These are phyloP conservation scores for Phortica okadai DNA, from an alignment of 2,888 invertebrate genomes.

Conservation along the genomic window DNA sequence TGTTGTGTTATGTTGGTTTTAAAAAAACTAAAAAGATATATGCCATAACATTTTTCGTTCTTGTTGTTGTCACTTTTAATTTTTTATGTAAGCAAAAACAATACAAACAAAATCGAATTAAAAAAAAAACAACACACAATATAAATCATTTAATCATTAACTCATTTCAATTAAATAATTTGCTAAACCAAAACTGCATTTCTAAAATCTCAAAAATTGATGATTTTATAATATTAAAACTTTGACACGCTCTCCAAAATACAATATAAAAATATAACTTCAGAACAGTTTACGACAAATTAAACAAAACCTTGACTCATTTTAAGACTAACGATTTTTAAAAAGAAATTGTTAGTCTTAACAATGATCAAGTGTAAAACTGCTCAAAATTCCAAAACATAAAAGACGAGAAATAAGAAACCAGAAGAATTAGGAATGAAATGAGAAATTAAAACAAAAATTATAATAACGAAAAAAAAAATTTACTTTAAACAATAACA, in stretches of 20 bases:
- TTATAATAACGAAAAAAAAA: slow-evolving; percentile 32
- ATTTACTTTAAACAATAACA: neutral
- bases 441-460: slow-evolving; percentile 28
- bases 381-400: slow-evolving; percentile 50
- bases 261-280: slow-evolving; percentile 36
- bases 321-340: slow-evolving; percentile 39
- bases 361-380: slow-evolving; percentile 36
- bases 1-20: slow-evolving; percentile 37
- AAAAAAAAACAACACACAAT: neutral
- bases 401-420: slow-evolving; percentile 4
- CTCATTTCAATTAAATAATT: slow-evolving; percentile 10
- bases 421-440: neutral
- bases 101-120: slow-evolving; percentile 7
- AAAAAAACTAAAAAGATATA: neutral
- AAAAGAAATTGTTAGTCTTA: slow-evolving; percentile 48
- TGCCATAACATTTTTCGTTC: slow-evolving; percentile 42
- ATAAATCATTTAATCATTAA: slow-evolving; percentile 22
- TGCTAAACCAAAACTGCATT: slow-evolving; percentile 52
- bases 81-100: slow-evolving; percentile 45
- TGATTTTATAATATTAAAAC: slow-evolving; percentile 76
- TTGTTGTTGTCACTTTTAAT: slow-evolving; percentile 32
- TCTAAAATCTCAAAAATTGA: slow-evolving; percentile 66
- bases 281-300: slow-evolving; percentile 30
- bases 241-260: slow-evolving; percentile 69
- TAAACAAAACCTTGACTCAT: slow-evolving; percentile 41